Conservation (phyloP, 2,888 invertebrate species). For the Cephus runcator region DNA sequence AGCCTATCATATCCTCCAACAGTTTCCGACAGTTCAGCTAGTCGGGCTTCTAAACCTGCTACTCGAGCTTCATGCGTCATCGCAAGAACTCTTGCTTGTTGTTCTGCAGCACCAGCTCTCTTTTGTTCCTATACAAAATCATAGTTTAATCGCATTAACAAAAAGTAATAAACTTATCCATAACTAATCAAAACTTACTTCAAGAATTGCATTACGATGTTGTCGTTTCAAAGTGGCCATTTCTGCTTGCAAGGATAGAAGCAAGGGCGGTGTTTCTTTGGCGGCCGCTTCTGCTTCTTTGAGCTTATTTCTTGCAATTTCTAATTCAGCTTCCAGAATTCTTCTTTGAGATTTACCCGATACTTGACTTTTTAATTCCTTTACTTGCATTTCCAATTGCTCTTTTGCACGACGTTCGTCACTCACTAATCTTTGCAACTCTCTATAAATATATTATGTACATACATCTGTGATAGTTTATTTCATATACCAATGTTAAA, state of each 20-base stretch:
- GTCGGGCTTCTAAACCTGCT: conserved; percentile 77
- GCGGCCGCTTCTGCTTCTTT: conserved; percentile 74
- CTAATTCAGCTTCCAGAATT: conserved; percentile 74
- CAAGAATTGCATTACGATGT: conserved; percentile 76
- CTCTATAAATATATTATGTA: conserved; percentile 67
- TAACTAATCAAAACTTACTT: conserved; percentile 61
- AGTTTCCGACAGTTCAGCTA: conserved; percentile 83
- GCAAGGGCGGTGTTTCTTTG: conserved; percentile 71
- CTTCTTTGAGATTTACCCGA: conserved; percentile 61
- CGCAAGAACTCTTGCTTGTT: conserved; percentile 75
- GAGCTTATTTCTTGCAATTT: conserved; percentile 72
- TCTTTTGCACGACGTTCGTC: conserved; percentile 81
- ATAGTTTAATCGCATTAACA: not conserved
- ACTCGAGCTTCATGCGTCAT: conserved; percentile 82
- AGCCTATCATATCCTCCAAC: conserved; percentile 82
- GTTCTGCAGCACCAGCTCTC: conserved; percentile 78
- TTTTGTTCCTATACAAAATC: conserved; percentile 71
- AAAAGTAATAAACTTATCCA: not conserved
- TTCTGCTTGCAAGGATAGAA: conserved; percentile 78
- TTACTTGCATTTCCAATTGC: conserved; percentile 75
- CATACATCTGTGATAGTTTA: not conserved
- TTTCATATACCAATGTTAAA: not conserved
- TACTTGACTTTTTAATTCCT: conserved; percentile 67
- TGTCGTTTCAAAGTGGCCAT: conserved; percentile 79
- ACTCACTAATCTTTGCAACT: conserved; percentile 80